These are phyloP conservation scores for Nemapogon koenigi DNA, from an alignment of 2,888 invertebrate genomes.

Conservation along the genomic window DNA sequence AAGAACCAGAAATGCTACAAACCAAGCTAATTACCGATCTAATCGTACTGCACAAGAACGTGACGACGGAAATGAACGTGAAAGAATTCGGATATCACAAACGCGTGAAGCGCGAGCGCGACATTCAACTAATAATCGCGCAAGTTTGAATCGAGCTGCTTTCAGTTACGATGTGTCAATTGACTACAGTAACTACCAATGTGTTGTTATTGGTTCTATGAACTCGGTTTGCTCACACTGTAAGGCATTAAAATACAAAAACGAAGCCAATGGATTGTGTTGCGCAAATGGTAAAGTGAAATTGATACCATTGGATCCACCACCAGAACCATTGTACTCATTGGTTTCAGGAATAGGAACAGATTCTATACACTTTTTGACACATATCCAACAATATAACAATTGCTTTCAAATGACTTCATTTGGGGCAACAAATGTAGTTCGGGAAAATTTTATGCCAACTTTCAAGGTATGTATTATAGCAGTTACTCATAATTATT, in stretches of 20 bases:
- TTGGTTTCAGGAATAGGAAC: slow-evolving; percentile 21
- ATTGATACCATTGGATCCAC: slow-evolving; percentile 21
- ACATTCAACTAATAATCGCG: slow-evolving; percentile 19
- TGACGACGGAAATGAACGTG: slow-evolving; percentile 21
- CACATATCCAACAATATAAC: slow-evolving; percentile 23
- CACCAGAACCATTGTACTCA: slow-evolving; percentile 22
- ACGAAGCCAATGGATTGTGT: slow-evolving; percentile 24
- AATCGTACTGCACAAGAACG: slow-evolving; percentile 24
- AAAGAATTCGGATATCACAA: slow-evolving; percentile 22
- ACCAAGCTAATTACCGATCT: slow-evolving; percentile 24
- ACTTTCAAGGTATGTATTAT: slow-evolving; percentile 20
- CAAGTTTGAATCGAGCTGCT: slow-evolving; percentile 16
- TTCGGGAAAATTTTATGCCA: slow-evolving; percentile 21
- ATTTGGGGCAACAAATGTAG: slow-evolving; percentile 24
- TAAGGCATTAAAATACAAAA: slow-evolving; percentile 24
- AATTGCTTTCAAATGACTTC: slow-evolving; percentile 25
- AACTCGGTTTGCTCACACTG: slow-evolving; percentile 19
- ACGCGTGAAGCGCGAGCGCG: slow-evolving; percentile 20
- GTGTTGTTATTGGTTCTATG: slow-evolving; percentile 5
- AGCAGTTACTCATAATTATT: slow-evolving; percentile 17
- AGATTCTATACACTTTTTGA: slow-evolving; percentile 23
- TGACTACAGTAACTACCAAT: slow-evolving; percentile 7
- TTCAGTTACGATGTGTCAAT: slow-evolving; percentile 8
- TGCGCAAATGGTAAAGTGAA: slow-evolving; percentile 23
- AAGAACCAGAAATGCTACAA: slow-evolving; percentile 25